phyloP scores from a whole-genome alignment of 2,797 vertebrate genomes.

The Pogoniulus pusillus region DNA sequence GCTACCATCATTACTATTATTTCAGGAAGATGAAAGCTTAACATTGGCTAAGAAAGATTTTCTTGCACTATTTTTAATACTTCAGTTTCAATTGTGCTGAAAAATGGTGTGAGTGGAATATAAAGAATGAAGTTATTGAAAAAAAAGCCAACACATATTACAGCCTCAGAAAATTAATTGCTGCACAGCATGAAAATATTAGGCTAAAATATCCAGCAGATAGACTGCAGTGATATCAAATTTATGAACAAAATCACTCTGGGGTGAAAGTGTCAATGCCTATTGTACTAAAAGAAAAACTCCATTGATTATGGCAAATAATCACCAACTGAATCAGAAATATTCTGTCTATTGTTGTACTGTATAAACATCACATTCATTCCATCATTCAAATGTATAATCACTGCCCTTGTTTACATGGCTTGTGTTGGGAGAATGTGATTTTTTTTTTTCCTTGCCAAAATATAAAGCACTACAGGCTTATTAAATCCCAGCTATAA shows the following conservation, averaged over 20 bases:
- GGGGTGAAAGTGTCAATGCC: constrained; percentile 40
- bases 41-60: background rate
- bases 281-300: constrained; percentile 52
- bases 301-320: constrained; percentile 50
- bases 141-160: background rate
- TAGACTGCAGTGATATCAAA: constrained; percentile 15
- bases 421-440: background rate
- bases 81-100: constrained; percentile 7
- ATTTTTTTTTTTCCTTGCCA: background rate
- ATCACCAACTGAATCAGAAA: constrained; percentile 55
- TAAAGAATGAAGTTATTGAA: background rate
- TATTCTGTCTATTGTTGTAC: constrained; percentile 43
- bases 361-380: constrained; percentile 44
- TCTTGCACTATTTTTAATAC: background rate
- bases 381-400: constrained; percentile 18
- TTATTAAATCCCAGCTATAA: constrained; percentile 57
- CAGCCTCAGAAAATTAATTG: constrained; percentile 43
- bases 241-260: constrained; percentile 30
- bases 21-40: constrained; percentile 13
- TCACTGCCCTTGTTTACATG: constrained; percentile 45
- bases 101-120: background rate
- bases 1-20: background rate
- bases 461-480: constrained; percentile 31
- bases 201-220: background rate
- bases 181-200: constrained; percentile 29